Conservation (phyloP, 2,113 vertebrate species). For the Erpornis zantholeuca region DNA sequence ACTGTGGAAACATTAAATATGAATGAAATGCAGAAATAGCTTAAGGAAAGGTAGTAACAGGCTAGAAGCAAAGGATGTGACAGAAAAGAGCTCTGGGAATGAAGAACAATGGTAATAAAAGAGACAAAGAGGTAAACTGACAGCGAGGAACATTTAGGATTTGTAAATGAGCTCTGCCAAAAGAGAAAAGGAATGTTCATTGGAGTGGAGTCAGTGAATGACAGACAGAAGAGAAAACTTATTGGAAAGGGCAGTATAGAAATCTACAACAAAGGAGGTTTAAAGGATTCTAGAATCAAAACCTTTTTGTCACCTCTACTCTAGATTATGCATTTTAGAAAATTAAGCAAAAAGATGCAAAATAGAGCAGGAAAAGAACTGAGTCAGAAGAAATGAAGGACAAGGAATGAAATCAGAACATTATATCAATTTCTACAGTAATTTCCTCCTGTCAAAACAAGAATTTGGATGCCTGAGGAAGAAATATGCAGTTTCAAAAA, state of each 20-base stretch:
- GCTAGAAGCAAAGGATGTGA: constrained; percentile 55
- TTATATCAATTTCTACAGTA: background rate
- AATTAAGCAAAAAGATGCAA: background rate
- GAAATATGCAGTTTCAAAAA: background rate
- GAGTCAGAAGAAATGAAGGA: background rate
- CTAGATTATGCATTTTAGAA: background rate
- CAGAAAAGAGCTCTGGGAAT: constrained; percentile 59
- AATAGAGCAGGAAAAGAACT: background rate
- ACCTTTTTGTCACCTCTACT: background rate
- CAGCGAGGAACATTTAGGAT: constrained; percentile 41
- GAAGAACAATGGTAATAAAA: background rate
- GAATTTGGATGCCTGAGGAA: background rate
- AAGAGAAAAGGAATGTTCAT: constrained; percentile 27
- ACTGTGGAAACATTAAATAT: constrained; percentile 64
- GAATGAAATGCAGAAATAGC: constrained; percentile 64
- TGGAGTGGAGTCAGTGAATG: background rate
- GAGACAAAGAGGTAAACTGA: constrained; percentile 50
- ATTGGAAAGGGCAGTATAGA: background rate
- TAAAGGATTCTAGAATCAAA: background rate
- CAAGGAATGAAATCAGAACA: background rate
- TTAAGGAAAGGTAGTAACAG: constrained; percentile 52
- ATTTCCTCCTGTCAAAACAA: background rate
- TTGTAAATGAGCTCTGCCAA: constrained; percentile 52
- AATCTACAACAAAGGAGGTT: background rate
- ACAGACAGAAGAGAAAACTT: constrained; percentile 6